Evolutionary conservation across 92 coral and sea anemone genomes (phyloP).

Genomic region (Epizoanthus rinbou): DNA sequence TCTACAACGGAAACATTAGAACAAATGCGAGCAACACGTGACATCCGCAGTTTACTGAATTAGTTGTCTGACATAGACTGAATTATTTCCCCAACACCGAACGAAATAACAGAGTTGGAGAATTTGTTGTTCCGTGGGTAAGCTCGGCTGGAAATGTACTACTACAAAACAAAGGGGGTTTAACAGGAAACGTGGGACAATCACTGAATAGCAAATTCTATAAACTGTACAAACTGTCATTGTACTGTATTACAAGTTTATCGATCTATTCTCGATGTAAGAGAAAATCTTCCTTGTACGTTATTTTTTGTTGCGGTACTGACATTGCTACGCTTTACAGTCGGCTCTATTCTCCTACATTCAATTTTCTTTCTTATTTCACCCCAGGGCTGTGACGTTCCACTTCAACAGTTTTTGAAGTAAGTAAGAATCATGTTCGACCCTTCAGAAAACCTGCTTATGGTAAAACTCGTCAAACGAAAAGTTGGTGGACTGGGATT

Average conservation of each 20-base stretch:
- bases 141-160: slow-evolving; percentile 32
- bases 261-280: not conserved
- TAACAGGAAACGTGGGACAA: not conserved
- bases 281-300: not conserved
- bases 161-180: slow-evolving; percentile 16
- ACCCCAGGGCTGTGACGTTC: slow-evolving; percentile 7
- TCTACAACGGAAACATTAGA: not conserved
- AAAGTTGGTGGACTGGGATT: slow-evolving; percentile 84
- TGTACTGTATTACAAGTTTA: not conserved
- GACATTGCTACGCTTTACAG: not conserved
- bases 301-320: not conserved
- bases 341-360: not conserved
- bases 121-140: slow-evolving; percentile 17
- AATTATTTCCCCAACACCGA: slow-evolving; percentile 3
- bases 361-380: not conserved
- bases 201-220: not conserved
- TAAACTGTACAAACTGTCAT: too few species aligned
- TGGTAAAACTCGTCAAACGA: slow-evolving; percentile 73
- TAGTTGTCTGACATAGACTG: not conserved
- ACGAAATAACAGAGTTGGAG: slow-evolving; percentile 26
- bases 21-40: not conserved
- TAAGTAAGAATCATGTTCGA: slow-evolving; percentile 11
- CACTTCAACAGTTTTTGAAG: slow-evolving; percentile 6
- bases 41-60: not conserved
- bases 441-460: slow-evolving; percentile 42